phyloP scores from a whole-genome alignment of 2,113 vertebrate species.

The Oncorhynchus keta region DNA sequence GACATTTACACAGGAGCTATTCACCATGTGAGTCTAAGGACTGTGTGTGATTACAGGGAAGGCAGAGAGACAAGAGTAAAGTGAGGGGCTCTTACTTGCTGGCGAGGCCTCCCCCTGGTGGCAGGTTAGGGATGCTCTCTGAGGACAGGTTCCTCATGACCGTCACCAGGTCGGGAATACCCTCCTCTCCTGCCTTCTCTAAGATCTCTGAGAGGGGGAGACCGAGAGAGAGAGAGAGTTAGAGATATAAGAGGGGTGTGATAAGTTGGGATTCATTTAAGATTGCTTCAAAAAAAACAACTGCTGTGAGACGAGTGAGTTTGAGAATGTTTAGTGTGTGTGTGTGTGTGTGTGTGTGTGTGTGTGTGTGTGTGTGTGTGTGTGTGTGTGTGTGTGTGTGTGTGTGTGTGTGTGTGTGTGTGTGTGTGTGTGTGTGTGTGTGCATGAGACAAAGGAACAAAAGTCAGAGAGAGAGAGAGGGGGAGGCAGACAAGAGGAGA shows the following conservation, averaged over 20 bases:
- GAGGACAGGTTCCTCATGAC: constrained; percentile 93
- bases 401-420: not conserved
- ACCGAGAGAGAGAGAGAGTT: not conserved
- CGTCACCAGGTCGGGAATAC: constrained; percentile 91
- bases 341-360: too few species aligned
- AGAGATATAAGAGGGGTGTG: not conserved
- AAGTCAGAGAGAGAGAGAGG: not conserved
- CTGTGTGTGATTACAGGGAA: not conserved
- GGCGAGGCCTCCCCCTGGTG: constrained; percentile 96
- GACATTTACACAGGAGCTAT: too few species aligned
- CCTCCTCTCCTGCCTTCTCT: constrained; percentile 88
- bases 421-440: too few species aligned
- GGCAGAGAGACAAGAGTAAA: not conserved
- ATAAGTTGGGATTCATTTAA: not conserved
- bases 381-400: not conserved
- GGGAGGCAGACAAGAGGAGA: constrained; percentile 11
- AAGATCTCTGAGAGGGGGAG: constrained; percentile 82
- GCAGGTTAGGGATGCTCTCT: constrained; percentile 90
- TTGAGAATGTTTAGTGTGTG: not conserved
- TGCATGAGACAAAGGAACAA: not conserved
- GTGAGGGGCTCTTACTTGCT: constrained; percentile 83
- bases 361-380: not conserved
- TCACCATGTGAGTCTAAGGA: too few species aligned
- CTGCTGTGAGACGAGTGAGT: not conserved
- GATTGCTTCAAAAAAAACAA: not conserved